Evolutionary conservation across 2,888 invertebrate genomes (phyloP).

Genomic region (Aphodius granarius): DNA sequence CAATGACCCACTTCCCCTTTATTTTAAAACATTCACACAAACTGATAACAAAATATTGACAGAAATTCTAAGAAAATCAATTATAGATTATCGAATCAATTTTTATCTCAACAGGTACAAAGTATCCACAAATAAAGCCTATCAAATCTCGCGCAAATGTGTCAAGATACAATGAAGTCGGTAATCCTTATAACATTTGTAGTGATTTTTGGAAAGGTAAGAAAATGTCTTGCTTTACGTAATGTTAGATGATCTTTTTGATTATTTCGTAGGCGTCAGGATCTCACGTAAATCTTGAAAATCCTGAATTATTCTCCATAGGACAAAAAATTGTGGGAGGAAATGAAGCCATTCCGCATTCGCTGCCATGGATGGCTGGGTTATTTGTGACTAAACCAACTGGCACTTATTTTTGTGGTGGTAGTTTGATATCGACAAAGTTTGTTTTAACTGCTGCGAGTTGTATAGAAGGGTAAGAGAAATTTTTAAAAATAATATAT

Average conservation of each 20-base stretch:
- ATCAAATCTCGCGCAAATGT: neutral
- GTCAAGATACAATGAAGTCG: neutral
- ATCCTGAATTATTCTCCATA: neutral
- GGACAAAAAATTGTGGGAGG: conserved; percentile 17
- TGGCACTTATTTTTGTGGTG: conserved; percentile 58
- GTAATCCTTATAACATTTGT: neutral
- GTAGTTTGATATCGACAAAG: conserved; percentile 53
- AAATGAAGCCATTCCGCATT: conserved; percentile 14
- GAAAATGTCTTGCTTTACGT: neutral
- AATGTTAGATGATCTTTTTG: neutral
- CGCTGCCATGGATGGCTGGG: conserved; percentile 3
- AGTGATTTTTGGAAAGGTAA: neutral
- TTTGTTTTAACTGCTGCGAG: conserved; percentile 60
- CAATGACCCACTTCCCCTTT: too few relatives aligned
- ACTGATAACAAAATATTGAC: too few relatives aligned
- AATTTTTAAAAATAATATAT: neutral
- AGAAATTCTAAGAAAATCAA: too few relatives aligned
- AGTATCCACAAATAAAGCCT: neutral
- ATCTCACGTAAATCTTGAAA: neutral
- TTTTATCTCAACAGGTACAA: too few relatives aligned
- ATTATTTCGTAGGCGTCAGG: neutral
- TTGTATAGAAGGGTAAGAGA: conserved; percentile 40
- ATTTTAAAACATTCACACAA: too few relatives aligned
- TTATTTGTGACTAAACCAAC: neutral
- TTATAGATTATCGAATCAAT: too few relatives aligned